Evolutionary conservation across 2,888 invertebrate species (phyloP).

Genomic region (Synergus japonicus): DNA sequence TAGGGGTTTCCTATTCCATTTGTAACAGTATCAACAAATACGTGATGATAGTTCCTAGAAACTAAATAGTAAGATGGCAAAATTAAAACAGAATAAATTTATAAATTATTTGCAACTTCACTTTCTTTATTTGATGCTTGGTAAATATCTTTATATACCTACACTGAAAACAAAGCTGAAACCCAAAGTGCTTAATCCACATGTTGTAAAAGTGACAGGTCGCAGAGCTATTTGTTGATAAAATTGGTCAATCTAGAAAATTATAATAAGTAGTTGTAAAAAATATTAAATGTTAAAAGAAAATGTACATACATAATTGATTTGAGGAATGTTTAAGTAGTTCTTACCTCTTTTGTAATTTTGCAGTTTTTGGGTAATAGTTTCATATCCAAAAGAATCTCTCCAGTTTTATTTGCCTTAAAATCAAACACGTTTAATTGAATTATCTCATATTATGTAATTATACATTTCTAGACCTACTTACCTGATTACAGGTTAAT

Average conservation of each 20-base stretch:
- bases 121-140: too few relatives aligned
- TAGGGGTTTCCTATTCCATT: neutral
- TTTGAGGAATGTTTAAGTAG: neutral
- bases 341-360: neutral
- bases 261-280: neutral
- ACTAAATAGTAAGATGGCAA: neutral
- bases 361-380: neutral
- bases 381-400: constrained; percentile 6
- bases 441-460: neutral
- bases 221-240: constrained; percentile 2
- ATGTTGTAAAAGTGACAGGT: neutral
- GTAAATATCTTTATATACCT: neutral
- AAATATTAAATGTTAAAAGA: neutral
- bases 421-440: neutral
- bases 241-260: neutral
- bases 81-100: too few relatives aligned
- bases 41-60: neutral
- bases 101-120: too few relatives aligned
- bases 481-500: neutral
- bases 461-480: neutral
- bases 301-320: neutral
- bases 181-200: constrained; percentile 16
- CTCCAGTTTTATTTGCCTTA: neutral
- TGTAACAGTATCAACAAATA: neutral
- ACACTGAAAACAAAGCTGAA: neutral